Percentiles rank a stretch among this genome's conserved stretches.
Evolutionary conservation across 2,888 invertebrate species (phyloP).

Genomic region (Folsomia candida): DNA sequence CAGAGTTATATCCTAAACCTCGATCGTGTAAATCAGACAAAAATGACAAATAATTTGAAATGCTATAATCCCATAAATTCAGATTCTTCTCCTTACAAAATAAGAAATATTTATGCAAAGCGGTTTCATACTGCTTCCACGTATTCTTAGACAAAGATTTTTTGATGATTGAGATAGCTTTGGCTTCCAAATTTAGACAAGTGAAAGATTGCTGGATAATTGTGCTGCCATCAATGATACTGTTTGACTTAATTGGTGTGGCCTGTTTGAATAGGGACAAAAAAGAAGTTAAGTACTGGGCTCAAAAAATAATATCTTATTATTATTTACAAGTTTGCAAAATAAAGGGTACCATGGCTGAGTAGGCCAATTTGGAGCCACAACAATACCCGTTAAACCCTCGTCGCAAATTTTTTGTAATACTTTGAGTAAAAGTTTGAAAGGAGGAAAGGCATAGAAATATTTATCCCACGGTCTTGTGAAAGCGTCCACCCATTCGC

Average conservation of each 20-base stretch:
- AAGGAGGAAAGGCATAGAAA: constrained; percentile 19
- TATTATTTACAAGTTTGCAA: constrained; percentile 6
- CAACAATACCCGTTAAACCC: constrained; percentile 26
- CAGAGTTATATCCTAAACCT: constrained; percentile 22
- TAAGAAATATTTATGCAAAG: constrained; percentile 6
- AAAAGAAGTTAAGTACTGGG: constrained; percentile 17
- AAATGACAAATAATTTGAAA: background rate
- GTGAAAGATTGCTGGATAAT: constrained; percentile 7
- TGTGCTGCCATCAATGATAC: constrained; percentile 23
- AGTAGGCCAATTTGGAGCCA: constrained; percentile 36
- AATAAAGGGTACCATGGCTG: constrained; percentile 23
- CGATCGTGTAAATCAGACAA: constrained; percentile 12
- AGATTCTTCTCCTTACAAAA: background rate
- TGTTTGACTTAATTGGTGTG: constrained; percentile 17
- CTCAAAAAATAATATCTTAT: constrained; percentile 17
- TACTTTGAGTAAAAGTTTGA: constrained; percentile 19
- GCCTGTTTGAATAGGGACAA: constrained; percentile 21
- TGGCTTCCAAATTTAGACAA: background rate
- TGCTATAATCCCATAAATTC: background rate
- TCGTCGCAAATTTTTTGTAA: constrained; percentile 28
- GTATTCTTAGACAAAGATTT: constrained; percentile 19
- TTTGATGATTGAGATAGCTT: background rate
- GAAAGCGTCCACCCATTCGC: too few species aligned
- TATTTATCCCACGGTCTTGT: constrained; percentile 5
- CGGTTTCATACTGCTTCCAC: constrained; percentile 19